Percentiles rank a stretch among this genome's conserved stretches.
These are phyloP conservation scores for Terebella lapidaria DNA, from an alignment of 2,888 invertebrate genomes.

Conservation along the genomic window DNA sequence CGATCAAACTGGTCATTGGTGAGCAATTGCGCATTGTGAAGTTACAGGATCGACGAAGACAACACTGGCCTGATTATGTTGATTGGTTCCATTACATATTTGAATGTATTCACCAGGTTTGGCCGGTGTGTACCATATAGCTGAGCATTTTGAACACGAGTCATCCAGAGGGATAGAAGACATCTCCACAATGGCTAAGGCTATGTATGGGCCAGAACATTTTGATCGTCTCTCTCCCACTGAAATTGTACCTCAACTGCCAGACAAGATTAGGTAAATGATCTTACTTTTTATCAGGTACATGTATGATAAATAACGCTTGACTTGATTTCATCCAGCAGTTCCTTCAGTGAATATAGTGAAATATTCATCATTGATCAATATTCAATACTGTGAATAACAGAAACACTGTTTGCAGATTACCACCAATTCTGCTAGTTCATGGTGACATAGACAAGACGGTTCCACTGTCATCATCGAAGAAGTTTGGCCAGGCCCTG, in stretches of 20 bases:
- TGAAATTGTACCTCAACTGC: slow-evolving; percentile 31
- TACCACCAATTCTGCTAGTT: slow-evolving; percentile 40
- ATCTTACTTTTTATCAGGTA: not conserved
- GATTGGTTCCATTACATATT: too few relatives aligned
- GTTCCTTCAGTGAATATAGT: too few relatives aligned
- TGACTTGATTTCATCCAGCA: too few relatives aligned
- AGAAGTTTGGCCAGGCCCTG: slow-evolving; percentile 35
- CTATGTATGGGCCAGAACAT: slow-evolving; percentile 45
- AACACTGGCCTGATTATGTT: too few relatives aligned
- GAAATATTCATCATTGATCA: too few relatives aligned
- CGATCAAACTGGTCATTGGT: slow-evolving; percentile 45
- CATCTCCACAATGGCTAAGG: slow-evolving; percentile 41
- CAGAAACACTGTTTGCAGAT: slow-evolving; percentile 31
- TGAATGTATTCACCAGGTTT: slow-evolving; percentile 39
- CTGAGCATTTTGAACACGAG: slow-evolving; percentile 46
- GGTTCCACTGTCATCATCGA: slow-evolving; percentile 37
- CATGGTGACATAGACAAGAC: slow-evolving; percentile 44
- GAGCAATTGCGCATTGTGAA: too few relatives aligned
- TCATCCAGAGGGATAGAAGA: slow-evolving; percentile 40
- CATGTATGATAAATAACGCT: not conserved
- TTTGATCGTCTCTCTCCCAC: slow-evolving; percentile 47
- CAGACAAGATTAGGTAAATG: slow-evolving; percentile 32
- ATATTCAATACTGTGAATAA: too few relatives aligned
- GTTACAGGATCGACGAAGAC: too few relatives aligned
- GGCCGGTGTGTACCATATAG: slow-evolving; percentile 49